phyloP scores from a whole-genome alignment of 2,113 vertebrate species.

The cat (Felis catus) region DNA sequence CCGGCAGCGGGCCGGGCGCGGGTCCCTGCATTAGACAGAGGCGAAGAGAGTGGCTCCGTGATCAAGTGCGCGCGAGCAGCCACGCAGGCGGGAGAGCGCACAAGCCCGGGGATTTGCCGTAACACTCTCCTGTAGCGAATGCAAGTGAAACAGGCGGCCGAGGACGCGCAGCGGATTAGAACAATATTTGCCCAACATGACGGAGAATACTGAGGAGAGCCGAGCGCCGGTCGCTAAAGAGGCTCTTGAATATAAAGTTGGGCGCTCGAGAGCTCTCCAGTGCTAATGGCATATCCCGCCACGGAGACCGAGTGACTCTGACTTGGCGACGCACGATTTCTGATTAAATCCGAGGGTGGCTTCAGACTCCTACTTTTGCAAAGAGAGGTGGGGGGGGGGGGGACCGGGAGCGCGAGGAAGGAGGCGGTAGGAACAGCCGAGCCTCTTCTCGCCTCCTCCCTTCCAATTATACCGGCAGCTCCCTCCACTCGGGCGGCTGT shows the following conservation, averaged over 20 bases:
- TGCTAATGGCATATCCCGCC: conserved; percentile 87
- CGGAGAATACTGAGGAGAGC: conserved; percentile 97
- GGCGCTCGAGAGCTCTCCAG: conserved; percentile 88
- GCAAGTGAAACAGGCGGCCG: conserved; percentile 91
- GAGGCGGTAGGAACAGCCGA: conserved; percentile 41
- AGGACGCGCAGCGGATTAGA: conserved; percentile 96
- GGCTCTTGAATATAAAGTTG: conserved; percentile 93
- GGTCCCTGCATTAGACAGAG: conserved; percentile 57
- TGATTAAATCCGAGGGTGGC: conserved; percentile 85
- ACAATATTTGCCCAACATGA: conserved; percentile 99
- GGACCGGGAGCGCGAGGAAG: neutral
- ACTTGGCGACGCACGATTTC: conserved; percentile 87
- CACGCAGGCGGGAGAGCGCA: conserved; percentile 90
- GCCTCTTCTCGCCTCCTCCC: conserved; percentile 68
- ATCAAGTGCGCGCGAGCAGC: conserved; percentile 88
- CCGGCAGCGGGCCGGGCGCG: conserved; percentile 50
- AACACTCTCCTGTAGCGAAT: conserved; percentile 90
- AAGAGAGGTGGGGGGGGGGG: conserved; percentile 62
- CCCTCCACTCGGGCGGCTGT: conserved; percentile 77
- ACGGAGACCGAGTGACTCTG: conserved; percentile 84
- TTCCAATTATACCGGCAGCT: conserved; percentile 81
- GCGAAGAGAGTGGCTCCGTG: conserved; percentile 84
- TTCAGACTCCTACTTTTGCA: conserved; percentile 82
- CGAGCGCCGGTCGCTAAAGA: conserved; percentile 89
- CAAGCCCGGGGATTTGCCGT: conserved; percentile 91